These are phyloP conservation scores for Phylloscopus collybita DNA, from an alignment of 2,797 vertebrate genomes.

Conservation along the genomic window DNA sequence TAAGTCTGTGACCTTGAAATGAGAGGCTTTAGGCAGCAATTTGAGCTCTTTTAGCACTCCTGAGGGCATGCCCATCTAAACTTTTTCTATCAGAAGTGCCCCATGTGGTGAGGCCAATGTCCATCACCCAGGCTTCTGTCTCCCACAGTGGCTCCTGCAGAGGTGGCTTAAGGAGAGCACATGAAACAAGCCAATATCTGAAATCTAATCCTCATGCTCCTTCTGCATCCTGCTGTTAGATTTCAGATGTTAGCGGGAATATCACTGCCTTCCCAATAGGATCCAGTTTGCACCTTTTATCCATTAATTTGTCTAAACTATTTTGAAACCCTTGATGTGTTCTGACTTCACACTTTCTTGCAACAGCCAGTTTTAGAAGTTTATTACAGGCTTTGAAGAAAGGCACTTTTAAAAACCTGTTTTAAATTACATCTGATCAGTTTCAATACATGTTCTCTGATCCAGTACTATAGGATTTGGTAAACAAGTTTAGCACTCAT, in stretches of 20 bases:
- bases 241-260: background rate
- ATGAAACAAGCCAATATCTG: background rate
- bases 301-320: constrained; percentile 8
- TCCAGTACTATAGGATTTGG: background rate
- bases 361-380: background rate
- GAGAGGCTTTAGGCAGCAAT: background rate
- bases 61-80: background rate
- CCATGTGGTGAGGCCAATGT: background rate
- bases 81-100: background rate
- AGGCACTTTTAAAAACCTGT: background rate
- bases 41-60: background rate
- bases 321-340: background rate
- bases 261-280: background rate
- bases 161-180: background rate
- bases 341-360: background rate
- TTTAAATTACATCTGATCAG: background rate
- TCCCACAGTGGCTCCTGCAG: background rate
- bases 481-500: constrained; percentile 5
- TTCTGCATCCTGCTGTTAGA: background rate
- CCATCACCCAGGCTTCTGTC: background rate
- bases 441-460: background rate
- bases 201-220: background rate
- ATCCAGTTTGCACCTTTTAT: constrained; percentile 10
- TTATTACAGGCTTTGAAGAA: constrained; percentile 12
- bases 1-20: background rate